These are phyloP conservation scores for Rhinolophus sinicus DNA, from an alignment of 2,113 vertebrate genomes.

Conservation along the genomic window DNA sequence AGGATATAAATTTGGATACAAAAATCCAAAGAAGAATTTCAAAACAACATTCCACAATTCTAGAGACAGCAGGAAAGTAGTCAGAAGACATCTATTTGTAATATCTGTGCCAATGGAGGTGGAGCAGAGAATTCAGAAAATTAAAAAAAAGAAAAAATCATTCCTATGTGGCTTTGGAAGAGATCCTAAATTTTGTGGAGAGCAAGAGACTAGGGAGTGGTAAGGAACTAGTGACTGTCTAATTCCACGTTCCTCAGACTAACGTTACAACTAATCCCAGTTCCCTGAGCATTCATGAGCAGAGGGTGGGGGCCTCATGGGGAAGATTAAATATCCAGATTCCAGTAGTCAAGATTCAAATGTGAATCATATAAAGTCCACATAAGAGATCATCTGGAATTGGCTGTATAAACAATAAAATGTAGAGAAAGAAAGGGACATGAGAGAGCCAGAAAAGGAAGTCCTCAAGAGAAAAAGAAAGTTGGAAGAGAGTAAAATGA, in stretches of 20 bases:
- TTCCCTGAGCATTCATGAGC: background rate
- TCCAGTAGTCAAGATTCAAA: constrained; percentile 27
- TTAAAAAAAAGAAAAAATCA: background rate
- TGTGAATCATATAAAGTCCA: constrained; percentile 29
- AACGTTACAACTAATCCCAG: constrained; percentile 11
- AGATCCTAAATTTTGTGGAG: constrained; percentile 42
- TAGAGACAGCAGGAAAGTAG: constrained; percentile 39
- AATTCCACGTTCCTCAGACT: constrained; percentile 48
- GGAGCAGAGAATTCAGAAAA: constrained; percentile 46
- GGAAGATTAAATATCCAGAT: constrained; percentile 51
- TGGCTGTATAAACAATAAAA: constrained; percentile 33
- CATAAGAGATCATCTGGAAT: constrained; percentile 8
- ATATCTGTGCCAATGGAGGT: constrained; percentile 35
- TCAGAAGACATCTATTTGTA: constrained; percentile 54
- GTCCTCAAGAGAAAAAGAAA: background rate
- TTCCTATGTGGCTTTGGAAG: constrained; percentile 66
- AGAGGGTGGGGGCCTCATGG: background rate
- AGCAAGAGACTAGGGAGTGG: background rate
- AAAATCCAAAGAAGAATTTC: constrained; percentile 64
- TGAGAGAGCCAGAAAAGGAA: background rate
- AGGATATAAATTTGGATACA: constrained; percentile 48
- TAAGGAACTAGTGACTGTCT: constrained; percentile 35
- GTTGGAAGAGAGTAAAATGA: background rate
- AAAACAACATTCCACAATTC: constrained; percentile 67
- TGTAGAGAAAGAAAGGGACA: background rate